Conservation (phyloP, 2,797 vertebrate species). For the Tadarida brasiliensis region DNA sequence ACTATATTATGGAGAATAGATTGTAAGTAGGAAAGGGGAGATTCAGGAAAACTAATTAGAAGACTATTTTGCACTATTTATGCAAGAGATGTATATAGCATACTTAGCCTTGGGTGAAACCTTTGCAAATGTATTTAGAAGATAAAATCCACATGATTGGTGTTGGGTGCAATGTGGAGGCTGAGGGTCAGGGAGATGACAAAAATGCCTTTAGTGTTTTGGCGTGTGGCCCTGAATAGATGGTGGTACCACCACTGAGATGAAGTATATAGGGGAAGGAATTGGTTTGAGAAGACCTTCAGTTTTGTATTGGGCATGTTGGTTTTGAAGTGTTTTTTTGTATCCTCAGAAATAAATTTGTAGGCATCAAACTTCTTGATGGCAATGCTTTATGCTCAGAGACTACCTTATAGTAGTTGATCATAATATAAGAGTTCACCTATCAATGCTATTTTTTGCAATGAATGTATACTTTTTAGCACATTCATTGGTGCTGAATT, state of each 20-base stretch:
- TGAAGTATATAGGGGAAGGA: not conserved
- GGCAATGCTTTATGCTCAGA: not conserved
- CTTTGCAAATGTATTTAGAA: not conserved
- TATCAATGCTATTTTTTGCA: not conserved
- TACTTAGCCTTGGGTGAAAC: not conserved
- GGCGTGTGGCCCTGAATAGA: not conserved
- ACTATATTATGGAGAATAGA: not conserved
- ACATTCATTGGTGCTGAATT: not conserved
- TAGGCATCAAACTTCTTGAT: not conserved
- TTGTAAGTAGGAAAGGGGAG: not conserved
- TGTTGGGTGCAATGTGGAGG: not conserved
- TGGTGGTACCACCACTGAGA: not conserved
- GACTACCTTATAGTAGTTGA: not conserved
- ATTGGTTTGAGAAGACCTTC: not conserved
- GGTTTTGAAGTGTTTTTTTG: not conserved
- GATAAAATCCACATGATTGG: not conserved
- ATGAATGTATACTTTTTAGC: not conserved
- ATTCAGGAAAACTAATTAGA: not conserved
- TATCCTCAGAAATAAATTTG: not conserved
- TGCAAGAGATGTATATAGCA: not conserved
- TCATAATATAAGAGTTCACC: not conserved
- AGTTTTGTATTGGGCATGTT: not conserved
- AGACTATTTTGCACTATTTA: not conserved
- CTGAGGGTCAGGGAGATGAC: not conserved
- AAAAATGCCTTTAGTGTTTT: not conserved